Evolutionary conservation across 2,888 invertebrate genomes (phyloP).

Genomic region (Leucania comma): DNA sequence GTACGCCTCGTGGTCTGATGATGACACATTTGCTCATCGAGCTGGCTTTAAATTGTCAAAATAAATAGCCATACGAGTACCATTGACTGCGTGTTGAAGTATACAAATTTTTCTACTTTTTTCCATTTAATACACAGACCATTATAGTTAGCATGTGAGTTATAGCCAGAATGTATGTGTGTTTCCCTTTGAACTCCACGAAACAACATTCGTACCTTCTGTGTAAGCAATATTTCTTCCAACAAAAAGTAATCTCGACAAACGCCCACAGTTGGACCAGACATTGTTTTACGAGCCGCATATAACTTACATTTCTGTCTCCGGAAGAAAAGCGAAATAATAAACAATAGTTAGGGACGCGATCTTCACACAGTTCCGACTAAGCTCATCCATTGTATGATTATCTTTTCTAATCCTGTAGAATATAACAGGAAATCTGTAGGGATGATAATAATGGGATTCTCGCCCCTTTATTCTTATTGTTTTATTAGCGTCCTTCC

Average conservation of each 20-base stretch:
- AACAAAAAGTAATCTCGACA: conserved; percentile 52
- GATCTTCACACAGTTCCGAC: conserved; percentile 16
- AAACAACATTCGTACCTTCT: conserved; percentile 36
- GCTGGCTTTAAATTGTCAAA: background rate
- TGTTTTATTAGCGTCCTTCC: conserved; percentile 15
- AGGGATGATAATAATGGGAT: conserved; percentile 1
- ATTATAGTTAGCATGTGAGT: conserved; percentile 25
- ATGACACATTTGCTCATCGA: too few relatives aligned
- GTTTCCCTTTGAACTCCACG: conserved; percentile 41
- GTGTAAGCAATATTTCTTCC: conserved; percentile 45
- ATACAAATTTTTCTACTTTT: too few relatives aligned
- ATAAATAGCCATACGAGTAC: background rate
- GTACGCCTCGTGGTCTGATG: too few relatives aligned
- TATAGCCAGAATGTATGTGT: conserved; percentile 5
- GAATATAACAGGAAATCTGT: conserved; percentile 34
- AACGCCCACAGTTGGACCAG: conserved; percentile 47
- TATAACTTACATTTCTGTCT: conserved; percentile 45
- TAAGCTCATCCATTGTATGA: conserved; percentile 43
- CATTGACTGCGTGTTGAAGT: background rate
- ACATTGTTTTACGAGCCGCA: conserved; percentile 52
- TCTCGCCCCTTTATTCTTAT: background rate
- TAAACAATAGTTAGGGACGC: conserved; percentile 47
- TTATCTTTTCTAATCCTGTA: conserved; percentile 53
- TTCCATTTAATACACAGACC: background rate
- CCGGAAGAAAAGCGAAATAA: conserved; percentile 49